A percentile compares a stretch with the other conserved stretches of the same genome.
Evolutionary conservation across 2,797 vertebrate species (phyloP).

Genomic region (Rousettus madagascariensis): DNA sequence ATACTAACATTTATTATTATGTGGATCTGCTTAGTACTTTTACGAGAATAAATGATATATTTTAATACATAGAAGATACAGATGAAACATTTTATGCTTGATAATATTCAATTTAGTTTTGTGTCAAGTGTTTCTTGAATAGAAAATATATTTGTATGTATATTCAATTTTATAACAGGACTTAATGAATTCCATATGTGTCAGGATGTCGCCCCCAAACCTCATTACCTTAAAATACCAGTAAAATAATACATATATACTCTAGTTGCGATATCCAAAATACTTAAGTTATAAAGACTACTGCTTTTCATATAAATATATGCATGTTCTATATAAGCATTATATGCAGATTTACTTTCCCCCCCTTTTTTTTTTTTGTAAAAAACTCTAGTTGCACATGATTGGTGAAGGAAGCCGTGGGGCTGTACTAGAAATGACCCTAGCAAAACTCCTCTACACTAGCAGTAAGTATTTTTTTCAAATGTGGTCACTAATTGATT

Average conservation of each 20-base stretch:
- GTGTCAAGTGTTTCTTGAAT: conserved; percentile 39
- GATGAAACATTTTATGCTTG: background rate
- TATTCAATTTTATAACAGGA: conserved; percentile 26
- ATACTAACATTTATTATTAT: background rate
- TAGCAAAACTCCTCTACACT: conserved; percentile 92
- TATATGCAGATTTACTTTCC: conserved; percentile 26
- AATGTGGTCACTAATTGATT: background rate
- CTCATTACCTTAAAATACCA: conserved; percentile 11
- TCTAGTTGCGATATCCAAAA: background rate
- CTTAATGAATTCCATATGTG: background rate
- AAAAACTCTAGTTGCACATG: conserved; percentile 93
- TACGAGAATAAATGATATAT: background rate
- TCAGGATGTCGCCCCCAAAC: background rate
- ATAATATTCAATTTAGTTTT: conserved; percentile 41
- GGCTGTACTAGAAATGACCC: conserved; percentile 93
- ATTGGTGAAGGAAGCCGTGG: conserved; percentile 95
- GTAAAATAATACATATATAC: background rate
- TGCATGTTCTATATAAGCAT: background rate
- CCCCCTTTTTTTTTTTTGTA: background rate
- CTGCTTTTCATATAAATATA: background rate
- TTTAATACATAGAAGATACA: background rate
- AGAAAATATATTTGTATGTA: background rate
- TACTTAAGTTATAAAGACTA: conserved; percentile 31
- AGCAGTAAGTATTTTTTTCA: conserved; percentile 88
- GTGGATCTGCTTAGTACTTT: background rate